These are phyloP conservation scores for Spodoptera picta DNA, from an alignment of 2,888 invertebrate species.

Conservation along the genomic window DNA sequence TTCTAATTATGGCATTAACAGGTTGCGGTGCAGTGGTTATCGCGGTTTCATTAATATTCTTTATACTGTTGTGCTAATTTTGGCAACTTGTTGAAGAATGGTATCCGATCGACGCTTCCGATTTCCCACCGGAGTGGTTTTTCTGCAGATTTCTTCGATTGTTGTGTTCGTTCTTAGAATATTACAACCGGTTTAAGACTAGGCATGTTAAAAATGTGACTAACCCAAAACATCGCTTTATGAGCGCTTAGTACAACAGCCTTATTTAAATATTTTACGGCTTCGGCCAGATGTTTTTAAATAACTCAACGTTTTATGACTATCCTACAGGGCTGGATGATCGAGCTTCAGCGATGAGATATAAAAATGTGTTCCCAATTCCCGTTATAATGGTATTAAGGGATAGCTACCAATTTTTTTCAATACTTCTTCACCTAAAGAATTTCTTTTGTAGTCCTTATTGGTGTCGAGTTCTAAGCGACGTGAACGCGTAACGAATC, in stretches of 20 bases:
- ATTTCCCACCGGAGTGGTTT: conserved; percentile 33
- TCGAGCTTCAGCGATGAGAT: not conserved
- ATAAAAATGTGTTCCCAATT: not conserved
- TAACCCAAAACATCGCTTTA: conserved; percentile 26
- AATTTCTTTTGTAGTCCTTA: conserved; percentile 2
- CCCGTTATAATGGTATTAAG: not conserved
- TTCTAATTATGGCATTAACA: conserved; percentile 66
- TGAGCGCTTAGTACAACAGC: conserved; percentile 9
- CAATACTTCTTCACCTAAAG: too few relatives aligned
- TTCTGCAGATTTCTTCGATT: conserved; percentile 9
- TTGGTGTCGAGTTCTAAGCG: conserved; percentile 6
- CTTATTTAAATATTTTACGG: conserved; percentile 28
- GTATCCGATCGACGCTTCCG: conserved; percentile 43
- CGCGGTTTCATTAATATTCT: conserved; percentile 49
- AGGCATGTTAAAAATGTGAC: conserved; percentile 36
- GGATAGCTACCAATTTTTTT: too few relatives aligned
- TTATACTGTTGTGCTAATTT: conserved; percentile 39
- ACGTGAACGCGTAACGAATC: conserved; percentile 17
- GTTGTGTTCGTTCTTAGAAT: conserved; percentile 19
- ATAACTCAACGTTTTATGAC: conserved; percentile 16
- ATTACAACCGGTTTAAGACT: conserved; percentile 34
- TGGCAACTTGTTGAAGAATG: conserved; percentile 27
- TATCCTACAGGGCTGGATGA: conserved; percentile 6
- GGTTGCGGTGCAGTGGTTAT: conserved; percentile 48
- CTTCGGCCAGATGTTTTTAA: conserved; percentile 20